phyloP scores from a whole-genome alignment of 2,888 invertebrate genomes.

The Halictus ligatus region DNA sequence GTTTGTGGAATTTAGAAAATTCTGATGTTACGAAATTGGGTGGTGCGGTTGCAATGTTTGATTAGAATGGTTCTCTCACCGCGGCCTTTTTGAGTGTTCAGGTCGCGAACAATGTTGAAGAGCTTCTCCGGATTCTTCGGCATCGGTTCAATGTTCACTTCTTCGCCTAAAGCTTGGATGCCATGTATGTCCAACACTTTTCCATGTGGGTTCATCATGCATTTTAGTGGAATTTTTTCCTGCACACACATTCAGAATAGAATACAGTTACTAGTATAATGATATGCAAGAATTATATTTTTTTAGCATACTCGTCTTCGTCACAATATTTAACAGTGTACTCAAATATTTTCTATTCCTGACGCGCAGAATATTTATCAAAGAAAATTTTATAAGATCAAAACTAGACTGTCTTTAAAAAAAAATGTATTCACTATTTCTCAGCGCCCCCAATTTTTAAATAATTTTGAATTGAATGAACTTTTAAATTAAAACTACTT shows the following conservation, averaged over 20 bases:
- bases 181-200: conserved; percentile 89
- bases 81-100: conserved; percentile 92
- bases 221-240: conserved; percentile 87
- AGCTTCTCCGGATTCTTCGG: conserved; percentile 90
- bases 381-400: too few species aligned
- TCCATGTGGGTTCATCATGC: conserved; percentile 92
- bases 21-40: neutral
- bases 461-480: too few species aligned
- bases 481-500: too few species aligned
- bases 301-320: too few species aligned
- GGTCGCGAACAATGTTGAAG: conserved; percentile 91
- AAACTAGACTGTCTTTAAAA: too few species aligned
- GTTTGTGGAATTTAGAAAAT: neutral
- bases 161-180: conserved; percentile 87
- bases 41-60: neutral
- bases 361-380: too few species aligned
- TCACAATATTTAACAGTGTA: too few species aligned
- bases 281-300: too few species aligned
- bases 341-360: too few species aligned
- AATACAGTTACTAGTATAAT: neutral
- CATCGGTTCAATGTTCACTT: conserved; percentile 87
- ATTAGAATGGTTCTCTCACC: conserved; percentile 84
- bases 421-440: too few species aligned
- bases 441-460: too few species aligned
- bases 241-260: conserved; percentile 35